Conservation (phyloP, 2,113 vertebrate species). For the Solea solea region DNA sequence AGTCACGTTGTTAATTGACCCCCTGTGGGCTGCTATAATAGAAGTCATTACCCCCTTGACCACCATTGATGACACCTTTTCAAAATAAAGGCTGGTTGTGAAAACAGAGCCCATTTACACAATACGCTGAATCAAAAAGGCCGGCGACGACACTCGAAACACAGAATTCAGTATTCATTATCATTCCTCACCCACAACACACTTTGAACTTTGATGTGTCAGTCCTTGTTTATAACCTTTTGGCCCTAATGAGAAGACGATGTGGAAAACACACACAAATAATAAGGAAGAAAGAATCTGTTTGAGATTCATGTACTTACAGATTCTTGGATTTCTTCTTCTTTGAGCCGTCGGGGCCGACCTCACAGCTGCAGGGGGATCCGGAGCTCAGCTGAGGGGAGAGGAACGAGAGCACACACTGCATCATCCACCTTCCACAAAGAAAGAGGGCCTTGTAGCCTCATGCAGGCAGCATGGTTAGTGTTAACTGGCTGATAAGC, state of each 20-base stretch:
- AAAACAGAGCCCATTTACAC: not conserved
- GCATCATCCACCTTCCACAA: slow-evolving; percentile 77
- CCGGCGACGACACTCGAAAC: not conserved
- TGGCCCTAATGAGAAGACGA: not conserved
- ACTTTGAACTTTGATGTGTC: not conserved
- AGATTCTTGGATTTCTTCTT: slow-evolving; percentile 92
- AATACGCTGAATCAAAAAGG: slow-evolving; percentile 5
- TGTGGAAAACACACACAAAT: not conserved
- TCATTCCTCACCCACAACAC: not conserved
- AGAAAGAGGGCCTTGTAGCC: slow-evolving; percentile 43
- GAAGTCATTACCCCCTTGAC: slow-evolving; percentile 6
- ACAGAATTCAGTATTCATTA: not conserved
- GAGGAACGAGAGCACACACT: slow-evolving; percentile 78
- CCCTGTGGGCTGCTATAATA: slow-evolving; percentile 4
- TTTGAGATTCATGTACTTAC: slow-evolving; percentile 80
- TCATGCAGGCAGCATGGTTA: slow-evolving; percentile 31
- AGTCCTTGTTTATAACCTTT: not conserved
- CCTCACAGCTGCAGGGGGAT: slow-evolving; percentile 83
- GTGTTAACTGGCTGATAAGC: slow-evolving; percentile 3
- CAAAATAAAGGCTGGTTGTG: slow-evolving; percentile 25
- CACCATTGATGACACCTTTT: not conserved
- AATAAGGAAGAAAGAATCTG: not conserved
- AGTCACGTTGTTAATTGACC: slow-evolving; percentile 14
- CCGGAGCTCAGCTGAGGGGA: slow-evolving; percentile 86
- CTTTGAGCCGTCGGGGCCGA: slow-evolving; percentile 80